Evolutionary conservation across 2,888 invertebrate species (phyloP).

Genomic region (Heteromyza rotundicornis): DNA sequence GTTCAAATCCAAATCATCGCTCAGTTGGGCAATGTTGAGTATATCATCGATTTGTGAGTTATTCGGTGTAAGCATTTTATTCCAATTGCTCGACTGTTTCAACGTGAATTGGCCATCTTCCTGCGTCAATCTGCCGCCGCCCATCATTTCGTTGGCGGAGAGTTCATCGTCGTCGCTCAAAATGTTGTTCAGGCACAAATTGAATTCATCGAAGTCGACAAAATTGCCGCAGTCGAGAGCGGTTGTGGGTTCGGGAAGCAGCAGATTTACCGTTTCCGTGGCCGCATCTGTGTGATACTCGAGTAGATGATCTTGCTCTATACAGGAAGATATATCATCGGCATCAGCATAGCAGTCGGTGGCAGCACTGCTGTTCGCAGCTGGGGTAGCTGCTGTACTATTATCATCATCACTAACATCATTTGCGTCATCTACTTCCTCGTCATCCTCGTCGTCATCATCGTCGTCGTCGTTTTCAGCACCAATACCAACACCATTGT

Average conservation of each 20-base stretch:
- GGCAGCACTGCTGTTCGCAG: constrained; percentile 12
- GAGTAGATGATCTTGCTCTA: constrained; percentile 39
- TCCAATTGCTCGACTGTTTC: constrained; percentile 8
- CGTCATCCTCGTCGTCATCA: constrained; percentile 21
- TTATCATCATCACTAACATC: not conserved
- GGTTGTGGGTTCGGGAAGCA: constrained; percentile 47
- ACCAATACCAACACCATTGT: constrained; percentile 21
- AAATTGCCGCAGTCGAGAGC: constrained; percentile 48
- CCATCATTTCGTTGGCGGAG: constrained; percentile 15
- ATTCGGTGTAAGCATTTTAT: constrained; percentile 13
- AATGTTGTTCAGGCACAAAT: constrained; percentile 53
- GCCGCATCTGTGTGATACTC: constrained; percentile 37
- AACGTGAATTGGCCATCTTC: not conserved
- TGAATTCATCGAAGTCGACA: constrained; percentile 56
- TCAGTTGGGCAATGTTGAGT: constrained; percentile 47
- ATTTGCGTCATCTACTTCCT: not conserved
- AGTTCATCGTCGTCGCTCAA: constrained; percentile 47
- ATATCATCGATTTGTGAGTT: constrained; percentile 36
- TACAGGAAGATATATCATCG: constrained; percentile 27
- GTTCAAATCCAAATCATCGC: constrained; percentile 41
- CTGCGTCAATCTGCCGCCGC: not conserved
- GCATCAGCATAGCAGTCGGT: constrained; percentile 20
- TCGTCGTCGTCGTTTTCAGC: constrained; percentile 4
- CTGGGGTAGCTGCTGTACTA: not conserved
- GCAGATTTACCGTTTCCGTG: constrained; percentile 43